Conservation (phyloP, 2,888 invertebrate species). For the Pheosia tremula region DNA sequence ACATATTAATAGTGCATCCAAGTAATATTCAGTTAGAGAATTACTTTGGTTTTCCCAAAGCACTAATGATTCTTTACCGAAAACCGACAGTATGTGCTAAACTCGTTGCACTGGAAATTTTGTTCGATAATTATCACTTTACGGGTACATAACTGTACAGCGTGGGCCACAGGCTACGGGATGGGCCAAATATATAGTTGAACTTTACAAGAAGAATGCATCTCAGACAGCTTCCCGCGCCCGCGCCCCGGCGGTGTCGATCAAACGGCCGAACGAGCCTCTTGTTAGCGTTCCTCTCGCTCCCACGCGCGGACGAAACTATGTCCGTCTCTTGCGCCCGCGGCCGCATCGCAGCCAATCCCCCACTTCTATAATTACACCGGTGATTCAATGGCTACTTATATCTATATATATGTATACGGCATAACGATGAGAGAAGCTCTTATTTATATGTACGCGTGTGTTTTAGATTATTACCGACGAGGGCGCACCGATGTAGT, state of each 20-base stretch:
- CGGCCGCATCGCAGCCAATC: constrained; percentile 82
- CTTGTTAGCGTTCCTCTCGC: constrained; percentile 77
- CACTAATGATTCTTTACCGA: not conserved
- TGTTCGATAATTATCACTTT: constrained; percentile 37
- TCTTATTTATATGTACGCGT: constrained; percentile 73
- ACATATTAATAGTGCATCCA: not conserved
- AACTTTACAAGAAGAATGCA: constrained; percentile 83
- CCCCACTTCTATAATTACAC: constrained; percentile 85
- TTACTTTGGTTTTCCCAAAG: not conserved
- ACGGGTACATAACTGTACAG: constrained; percentile 68
- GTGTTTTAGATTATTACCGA: constrained; percentile 71
- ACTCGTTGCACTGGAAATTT: constrained; percentile 29
- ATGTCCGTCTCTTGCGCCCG: constrained; percentile 61
- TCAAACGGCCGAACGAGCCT: constrained; percentile 84
- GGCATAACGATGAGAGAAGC: constrained; percentile 79
- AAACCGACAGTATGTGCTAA: constrained; percentile 7
- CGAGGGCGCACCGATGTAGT: constrained; percentile 52
- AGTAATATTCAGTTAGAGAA: not conserved
- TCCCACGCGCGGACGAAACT: constrained; percentile 55
- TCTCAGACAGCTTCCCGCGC: constrained; percentile 78
- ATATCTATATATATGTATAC: constrained; percentile 76
- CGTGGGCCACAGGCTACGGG: constrained; percentile 55
- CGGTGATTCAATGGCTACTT: constrained; percentile 85
- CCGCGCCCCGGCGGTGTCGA: constrained; percentile 81
- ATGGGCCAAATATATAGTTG: constrained; percentile 81